Percentiles rank a stretch among this genome's conserved stretches.
These are phyloP conservation scores for Dendroctonus valens DNA, from an alignment of 1,140 invertebrate species.

Conservation along the genomic window DNA sequence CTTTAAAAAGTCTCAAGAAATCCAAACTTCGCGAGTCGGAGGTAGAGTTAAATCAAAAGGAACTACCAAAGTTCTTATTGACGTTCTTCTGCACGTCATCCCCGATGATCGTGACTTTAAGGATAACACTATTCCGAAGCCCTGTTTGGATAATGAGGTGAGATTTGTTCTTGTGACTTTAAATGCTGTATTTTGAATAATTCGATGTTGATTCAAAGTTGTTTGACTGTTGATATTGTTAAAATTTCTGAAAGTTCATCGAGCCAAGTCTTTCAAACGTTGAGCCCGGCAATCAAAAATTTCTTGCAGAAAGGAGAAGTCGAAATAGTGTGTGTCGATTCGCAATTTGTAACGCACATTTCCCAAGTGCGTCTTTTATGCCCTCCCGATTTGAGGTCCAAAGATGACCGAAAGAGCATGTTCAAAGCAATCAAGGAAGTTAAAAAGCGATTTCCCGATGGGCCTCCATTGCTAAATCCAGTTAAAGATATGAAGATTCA, in stretches of 20 bases:
- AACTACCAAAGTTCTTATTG: slow-evolving; percentile 69
- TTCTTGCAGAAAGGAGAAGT: slow-evolving; percentile 70
- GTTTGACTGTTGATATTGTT: too few relatives aligned
- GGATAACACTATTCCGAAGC: slow-evolving; percentile 59
- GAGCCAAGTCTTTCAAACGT: too few relatives aligned
- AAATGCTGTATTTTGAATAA: background rate
- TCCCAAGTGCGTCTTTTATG: slow-evolving; percentile 89
- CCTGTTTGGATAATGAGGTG: slow-evolving; percentile 63
- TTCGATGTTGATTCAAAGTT: background rate
- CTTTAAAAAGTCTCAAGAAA: slow-evolving; percentile 72
- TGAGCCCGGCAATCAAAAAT: background rate
- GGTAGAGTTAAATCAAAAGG: slow-evolving; percentile 57
- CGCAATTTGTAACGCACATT: slow-evolving; percentile 80
- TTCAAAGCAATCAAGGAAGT: slow-evolving; percentile 89
- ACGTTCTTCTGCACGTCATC: slow-evolving; percentile 77
- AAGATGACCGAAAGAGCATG: slow-evolving; percentile 81
- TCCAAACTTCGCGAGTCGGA: slow-evolving; percentile 48
- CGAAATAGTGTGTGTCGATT: slow-evolving; percentile 84
- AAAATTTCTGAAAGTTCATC: too few relatives aligned
- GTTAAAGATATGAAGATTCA: slow-evolving; percentile 95
- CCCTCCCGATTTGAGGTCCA: slow-evolving; percentile 82
- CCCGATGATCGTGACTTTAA: slow-evolving; percentile 56
- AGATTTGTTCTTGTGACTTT: slow-evolving; percentile 7
- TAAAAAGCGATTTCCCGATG: slow-evolving; percentile 82
- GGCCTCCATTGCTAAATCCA: slow-evolving; percentile 88